Percentiles rank a stretch among this genome's conserved stretches.
These are phyloP conservation scores for Trachythela sp. DNA, from an alignment of 64 coral and sea anemone genomes.

Conservation along the genomic window DNA sequence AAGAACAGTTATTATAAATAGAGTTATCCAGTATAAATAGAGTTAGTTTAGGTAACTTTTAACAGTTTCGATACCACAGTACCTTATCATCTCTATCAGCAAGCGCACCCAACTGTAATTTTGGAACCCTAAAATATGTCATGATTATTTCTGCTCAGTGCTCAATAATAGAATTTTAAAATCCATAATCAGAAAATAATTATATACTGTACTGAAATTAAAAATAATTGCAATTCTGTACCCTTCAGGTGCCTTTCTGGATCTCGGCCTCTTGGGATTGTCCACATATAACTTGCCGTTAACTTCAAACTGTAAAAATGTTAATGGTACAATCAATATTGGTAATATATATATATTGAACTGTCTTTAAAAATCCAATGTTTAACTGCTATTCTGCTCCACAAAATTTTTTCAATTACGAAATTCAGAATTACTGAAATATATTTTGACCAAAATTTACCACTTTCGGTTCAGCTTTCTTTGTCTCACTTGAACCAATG, in stretches of 20 bases:
- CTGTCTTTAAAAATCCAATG: too few species aligned
- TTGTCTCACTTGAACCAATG: not conserved
- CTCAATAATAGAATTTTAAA: not conserved
- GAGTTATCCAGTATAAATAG: too few species aligned
- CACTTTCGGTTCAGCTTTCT: not conserved
- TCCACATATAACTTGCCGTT: not conserved
- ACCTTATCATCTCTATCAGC: slow-evolving; percentile 11
- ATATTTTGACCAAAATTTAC: not conserved
- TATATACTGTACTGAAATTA: too few species aligned
- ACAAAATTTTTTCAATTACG: not conserved
- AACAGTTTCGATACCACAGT: too few species aligned
- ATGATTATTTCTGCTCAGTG: not conserved
- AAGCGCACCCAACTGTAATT: slow-evolving; percentile 12
- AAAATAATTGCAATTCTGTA: too few species aligned
- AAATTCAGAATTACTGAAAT: not conserved
- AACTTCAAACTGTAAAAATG: not conserved
- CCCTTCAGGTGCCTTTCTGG: slow-evolving; percentile 7
- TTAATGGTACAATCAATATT: not conserved
- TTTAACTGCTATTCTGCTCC: not conserved
- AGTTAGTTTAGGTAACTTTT: too few species aligned
- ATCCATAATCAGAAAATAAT: not conserved
- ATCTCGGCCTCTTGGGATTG: not conserved
- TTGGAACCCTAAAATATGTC: not conserved
- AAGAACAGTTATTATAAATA: too few species aligned
- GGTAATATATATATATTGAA: too few species aligned